phyloP scores from a whole-genome alignment of 2,888 invertebrate genomes.

The Uropetala carovei region DNA sequence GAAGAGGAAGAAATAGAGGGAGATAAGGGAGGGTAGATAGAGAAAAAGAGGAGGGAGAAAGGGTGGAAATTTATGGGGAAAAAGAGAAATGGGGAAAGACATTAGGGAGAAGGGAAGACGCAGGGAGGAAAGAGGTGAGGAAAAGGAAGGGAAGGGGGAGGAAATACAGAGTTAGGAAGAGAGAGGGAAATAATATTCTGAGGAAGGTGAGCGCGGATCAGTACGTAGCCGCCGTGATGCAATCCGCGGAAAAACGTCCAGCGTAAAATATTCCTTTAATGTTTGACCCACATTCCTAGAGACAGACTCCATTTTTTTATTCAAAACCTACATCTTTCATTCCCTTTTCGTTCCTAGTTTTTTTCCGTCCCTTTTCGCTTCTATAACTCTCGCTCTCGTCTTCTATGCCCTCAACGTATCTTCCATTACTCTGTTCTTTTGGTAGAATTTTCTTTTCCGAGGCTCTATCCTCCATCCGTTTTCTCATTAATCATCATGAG shows the following conservation, averaged over 20 bases:
- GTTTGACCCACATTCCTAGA: slow-evolving; percentile 19
- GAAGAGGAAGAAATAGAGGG: neutral
- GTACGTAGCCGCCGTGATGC: neutral
- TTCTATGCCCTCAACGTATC: too few relatives aligned
- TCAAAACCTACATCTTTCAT: neutral
- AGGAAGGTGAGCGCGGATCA: neutral
- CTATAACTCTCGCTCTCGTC: too few relatives aligned
- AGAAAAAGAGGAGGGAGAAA: slow-evolving; percentile 21
- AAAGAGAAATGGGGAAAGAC: neutral
- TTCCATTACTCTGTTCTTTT: too few relatives aligned
- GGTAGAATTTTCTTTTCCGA: too few relatives aligned
- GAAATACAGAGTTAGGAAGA: neutral
- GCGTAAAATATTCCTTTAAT: neutral
- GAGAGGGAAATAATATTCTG: neutral
- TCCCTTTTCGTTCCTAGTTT: neutral
- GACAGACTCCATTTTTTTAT: neutral
- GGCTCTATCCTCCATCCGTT: too few relatives aligned
- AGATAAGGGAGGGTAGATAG: too few relatives aligned
- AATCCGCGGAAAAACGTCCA: neutral
- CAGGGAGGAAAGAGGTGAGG: neutral
- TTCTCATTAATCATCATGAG: too few relatives aligned
- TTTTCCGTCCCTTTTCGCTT: too few relatives aligned
- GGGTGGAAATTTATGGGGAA: neutral
- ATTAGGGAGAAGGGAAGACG: neutral
- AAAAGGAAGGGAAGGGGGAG: neutral